These are phyloP conservation scores for Brachymystax lenok DNA, from an alignment of 2,797 vertebrate species.

Conservation along the genomic window DNA sequence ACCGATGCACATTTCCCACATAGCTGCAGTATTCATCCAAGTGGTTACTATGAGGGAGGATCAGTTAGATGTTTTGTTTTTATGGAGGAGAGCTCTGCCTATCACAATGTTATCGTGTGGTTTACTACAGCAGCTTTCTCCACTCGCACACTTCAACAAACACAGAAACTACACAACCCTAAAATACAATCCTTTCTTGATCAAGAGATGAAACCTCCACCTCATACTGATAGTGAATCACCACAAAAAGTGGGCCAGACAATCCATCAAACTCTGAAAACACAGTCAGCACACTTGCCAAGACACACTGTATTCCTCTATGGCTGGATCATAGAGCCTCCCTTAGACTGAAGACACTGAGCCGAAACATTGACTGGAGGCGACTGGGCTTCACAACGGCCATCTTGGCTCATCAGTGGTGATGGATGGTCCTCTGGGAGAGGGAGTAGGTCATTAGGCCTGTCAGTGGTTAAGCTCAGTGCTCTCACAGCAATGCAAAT, in stretches of 20 bases:
- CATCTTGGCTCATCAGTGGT: conserved; percentile 38
- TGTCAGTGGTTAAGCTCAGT: conserved; percentile 34
- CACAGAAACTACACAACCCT: not conserved
- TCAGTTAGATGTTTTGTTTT: not conserved
- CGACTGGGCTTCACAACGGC: conserved; percentile 31
- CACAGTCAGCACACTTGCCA: conserved; percentile 41
- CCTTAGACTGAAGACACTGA: conserved; percentile 29
- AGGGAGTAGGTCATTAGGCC: conserved; percentile 47
- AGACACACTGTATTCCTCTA: conserved; percentile 41
- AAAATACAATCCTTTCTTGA: not conserved
- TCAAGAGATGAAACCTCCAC: not conserved
- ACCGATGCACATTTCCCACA: not conserved
- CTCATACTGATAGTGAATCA: conserved; percentile 21
- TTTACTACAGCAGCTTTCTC: not conserved
- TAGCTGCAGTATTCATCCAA: not conserved
- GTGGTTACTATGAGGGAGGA: not conserved
- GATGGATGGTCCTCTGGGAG: conserved; percentile 45
- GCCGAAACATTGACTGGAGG: conserved; percentile 32
- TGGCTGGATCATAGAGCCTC: conserved; percentile 51
- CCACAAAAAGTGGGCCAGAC: not conserved
- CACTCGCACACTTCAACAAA: not conserved
- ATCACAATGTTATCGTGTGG: not conserved
- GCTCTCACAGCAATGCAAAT: not conserved
- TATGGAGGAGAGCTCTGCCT: not conserved
- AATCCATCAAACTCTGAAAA: conserved; percentile 29